phyloP scores from a whole-genome alignment of 2,888 invertebrate genomes.

The Epinotia brunnichana region DNA sequence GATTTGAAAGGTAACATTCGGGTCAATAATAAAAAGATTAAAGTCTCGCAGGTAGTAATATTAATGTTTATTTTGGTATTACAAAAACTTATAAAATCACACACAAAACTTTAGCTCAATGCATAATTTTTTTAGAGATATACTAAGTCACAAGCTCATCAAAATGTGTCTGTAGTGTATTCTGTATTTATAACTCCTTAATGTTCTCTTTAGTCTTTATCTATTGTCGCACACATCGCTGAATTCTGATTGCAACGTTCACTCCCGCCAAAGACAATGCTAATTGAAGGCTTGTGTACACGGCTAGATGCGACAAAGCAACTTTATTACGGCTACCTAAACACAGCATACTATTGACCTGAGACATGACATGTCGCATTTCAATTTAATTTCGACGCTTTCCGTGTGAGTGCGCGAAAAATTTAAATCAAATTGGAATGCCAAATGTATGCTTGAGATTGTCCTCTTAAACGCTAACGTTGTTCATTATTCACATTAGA shows the following conservation, averaged over 20 bases:
- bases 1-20: too few species aligned
- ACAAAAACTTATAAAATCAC: too few species aligned
- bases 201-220: background rate
- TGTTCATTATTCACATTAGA: slow-evolving; percentile 47
- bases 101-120: too few species aligned
- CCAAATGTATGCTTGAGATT: background rate
- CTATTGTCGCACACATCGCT: slow-evolving; percentile 17
- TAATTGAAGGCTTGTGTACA: slow-evolving; percentile 39
- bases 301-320: slow-evolving; percentile 34
- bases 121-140: too few species aligned
- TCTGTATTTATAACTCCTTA: background rate
- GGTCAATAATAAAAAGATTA: too few species aligned
- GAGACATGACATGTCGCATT: background rate
- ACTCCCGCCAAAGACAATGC: slow-evolving; percentile 21
- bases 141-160: too few species aligned
- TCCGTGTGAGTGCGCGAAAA: background rate
- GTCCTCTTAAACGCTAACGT: slow-evolving; percentile 46
- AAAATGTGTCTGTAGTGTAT: too few species aligned
- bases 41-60: background rate
- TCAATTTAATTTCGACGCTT: background rate
- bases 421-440: background rate
- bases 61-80: too few species aligned
- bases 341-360: slow-evolving; percentile 15
- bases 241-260: slow-evolving; percentile 29
- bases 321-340: slow-evolving; percentile 41